A percentile compares a stretch with the other conserved stretches of the same genome.
Evolutionary conservation across 37 sponge, comb jelly and placozoan genomes (phyloP).

Genomic region (Diacarnus erythraeanus): DNA sequence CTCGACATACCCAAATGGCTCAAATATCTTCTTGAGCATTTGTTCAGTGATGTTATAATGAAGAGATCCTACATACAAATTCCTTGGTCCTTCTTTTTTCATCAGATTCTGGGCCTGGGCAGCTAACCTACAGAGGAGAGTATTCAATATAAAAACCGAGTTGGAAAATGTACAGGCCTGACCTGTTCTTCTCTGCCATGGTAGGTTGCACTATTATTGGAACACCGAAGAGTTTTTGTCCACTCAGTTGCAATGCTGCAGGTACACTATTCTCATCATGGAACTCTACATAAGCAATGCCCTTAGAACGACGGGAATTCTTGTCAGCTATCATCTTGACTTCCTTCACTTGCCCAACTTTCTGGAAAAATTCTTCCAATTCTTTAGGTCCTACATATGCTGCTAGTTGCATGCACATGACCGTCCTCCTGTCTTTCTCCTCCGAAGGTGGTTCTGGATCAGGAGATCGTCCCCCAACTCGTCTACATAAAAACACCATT

Average conservation of each 20-base stretch:
- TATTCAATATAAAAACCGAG: neutral
- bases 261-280: constrained; percentile 65
- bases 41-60: constrained; percentile 91
- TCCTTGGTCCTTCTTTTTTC: constrained; percentile 85
- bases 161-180: neutral
- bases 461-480: constrained; percentile 23
- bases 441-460: constrained; percentile 80
- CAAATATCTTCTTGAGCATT: constrained; percentile 94
- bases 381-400: constrained; percentile 71
- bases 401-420: constrained; percentile 96
- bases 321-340: constrained; percentile 92
- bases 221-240: constrained; percentile 84
- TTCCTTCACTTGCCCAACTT: constrained; percentile 83
- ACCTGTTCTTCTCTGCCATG: constrained; percentile 97
- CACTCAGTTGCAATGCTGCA: constrained; percentile 75
- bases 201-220: constrained; percentile 96
- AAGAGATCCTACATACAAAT: constrained; percentile 87
- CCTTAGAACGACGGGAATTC: constrained; percentile 94
- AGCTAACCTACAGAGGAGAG: constrained; percentile 53
- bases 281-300: constrained; percentile 99
- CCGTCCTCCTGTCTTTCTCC: constrained; percentile 89
- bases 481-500: neutral
- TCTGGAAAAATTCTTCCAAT: constrained; percentile 89
- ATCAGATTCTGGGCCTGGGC: constrained; percentile 81
- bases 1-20: constrained; percentile 93